Conservation (phyloP, 2,113 vertebrate genomes). For the Chlorodrepanis virens region DNA sequence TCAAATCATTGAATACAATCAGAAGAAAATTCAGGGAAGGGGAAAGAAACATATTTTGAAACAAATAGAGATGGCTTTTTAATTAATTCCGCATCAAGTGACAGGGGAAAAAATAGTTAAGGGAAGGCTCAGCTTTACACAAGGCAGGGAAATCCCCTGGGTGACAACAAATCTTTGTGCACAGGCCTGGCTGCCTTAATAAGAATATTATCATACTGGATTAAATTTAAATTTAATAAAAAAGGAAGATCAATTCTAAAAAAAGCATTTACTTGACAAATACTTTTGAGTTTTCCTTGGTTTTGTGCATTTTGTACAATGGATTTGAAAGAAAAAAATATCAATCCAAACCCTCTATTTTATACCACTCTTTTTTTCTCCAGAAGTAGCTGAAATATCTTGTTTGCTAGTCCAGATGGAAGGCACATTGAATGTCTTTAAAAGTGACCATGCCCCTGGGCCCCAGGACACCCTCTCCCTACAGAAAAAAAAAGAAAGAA, state of each 20-base stretch:
- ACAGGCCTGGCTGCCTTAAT: neutral
- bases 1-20: neutral
- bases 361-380: neutral
- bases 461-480: neutral
- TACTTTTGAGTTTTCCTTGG: neutral
- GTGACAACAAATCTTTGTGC: neutral
- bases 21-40: neutral
- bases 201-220: neutral
- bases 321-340: neutral
- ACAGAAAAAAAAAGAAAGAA: neutral
- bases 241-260: neutral
- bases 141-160: neutral
- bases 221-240: neutral
- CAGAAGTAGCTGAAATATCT: neutral
- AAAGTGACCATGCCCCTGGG: neutral
- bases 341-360: neutral
- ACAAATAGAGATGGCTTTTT: neutral
- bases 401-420: neutral
- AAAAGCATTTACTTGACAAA: neutral
- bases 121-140: neutral
- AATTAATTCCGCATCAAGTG: neutral
- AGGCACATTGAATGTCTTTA: rapidly evolving
- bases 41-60: neutral
- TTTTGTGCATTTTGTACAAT: neutral
- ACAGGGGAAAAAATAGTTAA: neutral